Percentiles rank a stretch among this genome's conserved stretches.
Conservation (phyloP, 2,113 vertebrate genomes). For the Petromus typicus region DNA sequence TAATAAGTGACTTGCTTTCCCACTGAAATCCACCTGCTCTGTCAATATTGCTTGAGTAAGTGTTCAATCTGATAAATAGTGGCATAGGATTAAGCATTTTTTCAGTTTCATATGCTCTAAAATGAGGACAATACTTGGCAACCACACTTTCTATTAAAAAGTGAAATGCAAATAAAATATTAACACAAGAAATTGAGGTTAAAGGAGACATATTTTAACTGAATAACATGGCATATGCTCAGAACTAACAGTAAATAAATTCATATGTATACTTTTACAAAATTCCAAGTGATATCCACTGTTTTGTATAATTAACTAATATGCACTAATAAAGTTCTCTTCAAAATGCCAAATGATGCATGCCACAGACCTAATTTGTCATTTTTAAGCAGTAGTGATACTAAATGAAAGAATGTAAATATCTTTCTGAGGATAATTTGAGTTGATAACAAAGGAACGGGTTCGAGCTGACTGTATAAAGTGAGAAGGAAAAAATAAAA, state of each 20-base stretch:
- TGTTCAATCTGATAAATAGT: background rate
- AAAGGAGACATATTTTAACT: background rate
- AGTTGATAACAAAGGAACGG: background rate
- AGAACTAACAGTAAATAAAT: background rate
- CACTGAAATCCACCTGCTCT: background rate
- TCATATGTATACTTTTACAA: background rate
- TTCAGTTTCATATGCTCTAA: background rate
- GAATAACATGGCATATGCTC: background rate
- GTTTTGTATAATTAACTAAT: background rate
- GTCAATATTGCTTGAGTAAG: background rate
- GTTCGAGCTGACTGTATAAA: background rate
- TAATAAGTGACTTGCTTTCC: background rate
- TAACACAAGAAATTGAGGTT: background rate
- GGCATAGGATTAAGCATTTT: background rate
- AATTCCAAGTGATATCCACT: background rate
- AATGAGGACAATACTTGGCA: background rate
- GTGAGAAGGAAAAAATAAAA: background rate
- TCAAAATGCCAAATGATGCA: background rate
- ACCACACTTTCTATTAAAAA: background rate
- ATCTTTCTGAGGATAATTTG: background rate
- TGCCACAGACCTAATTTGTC: background rate
- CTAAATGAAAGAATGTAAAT: background rate
- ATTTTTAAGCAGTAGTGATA: background rate
- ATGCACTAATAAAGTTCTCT: background rate
- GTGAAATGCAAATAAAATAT: background rate